These are phyloP conservation scores for Halictus rubicundus DNA, from an alignment of 1,140 invertebrate species.

Conservation along the genomic window DNA sequence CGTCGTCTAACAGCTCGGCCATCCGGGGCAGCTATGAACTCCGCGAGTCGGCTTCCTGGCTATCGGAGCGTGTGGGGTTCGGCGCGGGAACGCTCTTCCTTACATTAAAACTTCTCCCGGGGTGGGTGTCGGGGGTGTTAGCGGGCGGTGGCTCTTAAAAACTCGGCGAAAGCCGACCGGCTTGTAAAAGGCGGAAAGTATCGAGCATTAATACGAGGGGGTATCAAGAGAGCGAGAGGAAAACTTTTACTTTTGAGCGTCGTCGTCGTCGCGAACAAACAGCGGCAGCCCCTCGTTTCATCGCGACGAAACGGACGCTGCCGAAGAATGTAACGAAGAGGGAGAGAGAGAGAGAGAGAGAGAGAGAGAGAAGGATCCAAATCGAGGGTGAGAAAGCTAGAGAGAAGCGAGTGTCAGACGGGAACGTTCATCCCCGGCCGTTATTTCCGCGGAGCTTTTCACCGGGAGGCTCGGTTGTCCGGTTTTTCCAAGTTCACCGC, in stretches of 20 bases:
- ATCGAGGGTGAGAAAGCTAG: not conserved
- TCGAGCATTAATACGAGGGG: slow-evolving; percentile 36
- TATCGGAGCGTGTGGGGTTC: not conserved
- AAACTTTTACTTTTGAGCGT: slow-evolving; percentile 37
- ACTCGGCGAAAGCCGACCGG: slow-evolving; percentile 3
- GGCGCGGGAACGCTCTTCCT: not conserved
- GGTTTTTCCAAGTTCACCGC: slow-evolving; percentile 75
- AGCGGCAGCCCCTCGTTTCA: slow-evolving; percentile 30
- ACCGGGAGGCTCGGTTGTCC: slow-evolving; percentile 59
- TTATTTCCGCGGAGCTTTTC: slow-evolving; percentile 68
- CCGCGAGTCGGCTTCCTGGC: not conserved
- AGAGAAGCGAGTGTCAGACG: slow-evolving; percentile 10
- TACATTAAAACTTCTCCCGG: slow-evolving; percentile 10
- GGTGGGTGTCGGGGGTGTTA: too few relatives aligned
- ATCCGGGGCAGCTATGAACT: not conserved
- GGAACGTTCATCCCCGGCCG: slow-evolving; percentile 22
- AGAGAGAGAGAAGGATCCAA: not conserved
- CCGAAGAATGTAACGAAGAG: not conserved
- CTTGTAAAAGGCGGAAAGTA: slow-evolving; percentile 47
- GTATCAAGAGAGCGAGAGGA: slow-evolving; percentile 21
- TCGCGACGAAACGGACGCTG: slow-evolving; percentile 23
- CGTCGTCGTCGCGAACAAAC: slow-evolving; percentile 29
- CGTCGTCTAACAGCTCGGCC: not conserved
- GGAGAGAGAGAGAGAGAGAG: too few relatives aligned
- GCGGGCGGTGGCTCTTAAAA: not conserved